phyloP scores from a whole-genome alignment of 1,140 invertebrate genomes.

The Scaptomyza montana region DNA sequence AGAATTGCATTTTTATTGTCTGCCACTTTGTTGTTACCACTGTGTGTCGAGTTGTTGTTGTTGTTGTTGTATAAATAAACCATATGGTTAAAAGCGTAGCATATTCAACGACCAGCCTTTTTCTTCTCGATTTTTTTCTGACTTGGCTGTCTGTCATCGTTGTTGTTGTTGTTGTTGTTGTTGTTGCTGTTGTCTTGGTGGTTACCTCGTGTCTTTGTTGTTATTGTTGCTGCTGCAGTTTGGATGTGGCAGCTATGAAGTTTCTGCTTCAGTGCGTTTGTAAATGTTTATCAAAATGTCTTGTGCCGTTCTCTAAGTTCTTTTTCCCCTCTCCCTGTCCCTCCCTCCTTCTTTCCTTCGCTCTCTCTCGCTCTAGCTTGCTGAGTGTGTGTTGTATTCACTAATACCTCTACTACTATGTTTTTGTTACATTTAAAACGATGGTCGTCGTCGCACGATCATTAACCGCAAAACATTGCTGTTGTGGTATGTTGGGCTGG shows the following conservation, averaged over 20 bases:
- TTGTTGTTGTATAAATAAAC: conserved; percentile 78
- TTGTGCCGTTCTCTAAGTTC: conserved; percentile 68
- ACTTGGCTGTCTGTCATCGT: conserved; percentile 39
- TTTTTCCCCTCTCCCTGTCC: no score
- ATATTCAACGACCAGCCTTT: conserved; percentile 63
- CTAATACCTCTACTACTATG: conserved; percentile 11
- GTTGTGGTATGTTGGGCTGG: conserved; percentile 53
- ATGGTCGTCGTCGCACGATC: conserved; percentile 62
- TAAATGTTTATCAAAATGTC: conserved; percentile 82
- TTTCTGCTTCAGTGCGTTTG: conserved; percentile 79
- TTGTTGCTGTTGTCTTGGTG: conserved; percentile 27
- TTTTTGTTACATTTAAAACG: conserved; percentile 64
- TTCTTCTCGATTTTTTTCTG: conserved; percentile 37
- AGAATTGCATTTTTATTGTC: conserved; percentile 82
- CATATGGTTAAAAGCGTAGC: conserved; percentile 82
- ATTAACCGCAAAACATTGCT: conserved; percentile 79
- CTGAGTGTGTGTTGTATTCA: conserved; percentile 8
- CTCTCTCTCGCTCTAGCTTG: conserved; percentile 9
- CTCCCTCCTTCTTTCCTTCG: no score
- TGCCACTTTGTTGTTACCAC: conserved; percentile 78
- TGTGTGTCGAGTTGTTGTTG: conserved; percentile 58
- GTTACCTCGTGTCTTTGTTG: conserved; percentile 51
- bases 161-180: conserved; percentile 3
- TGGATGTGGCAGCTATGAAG: conserved; percentile 51
- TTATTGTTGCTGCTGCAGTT: conserved; percentile 31